Base-by-base conservation (phyloP, 2,797 vertebrate genomes). In the Pygocentrus nattereri region DNA sequence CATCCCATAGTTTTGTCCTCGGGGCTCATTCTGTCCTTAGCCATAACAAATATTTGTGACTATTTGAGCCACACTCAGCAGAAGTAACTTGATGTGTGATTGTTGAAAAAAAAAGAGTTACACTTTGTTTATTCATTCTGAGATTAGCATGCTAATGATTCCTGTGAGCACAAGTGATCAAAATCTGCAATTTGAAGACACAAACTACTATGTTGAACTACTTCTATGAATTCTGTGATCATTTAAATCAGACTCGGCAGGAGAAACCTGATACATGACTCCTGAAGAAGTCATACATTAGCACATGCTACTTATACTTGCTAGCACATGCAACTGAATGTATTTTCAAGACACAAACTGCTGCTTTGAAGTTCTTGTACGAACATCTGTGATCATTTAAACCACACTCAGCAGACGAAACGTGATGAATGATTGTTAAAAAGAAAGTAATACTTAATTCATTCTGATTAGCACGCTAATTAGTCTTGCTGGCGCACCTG, bases 41-140 rank as follows among this genome's bases (percentile, higher is more conserved):
- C 70, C 78, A 78, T 78, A 52, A 58, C 30, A 59, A 79, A 81
- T 80, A 76, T 71, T 44, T 71, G 30, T 58, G 56, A 70, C 67
- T 59, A 54, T 76, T 72, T 31, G 54, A 25, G 38, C 3, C 2
- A 23, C 3, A 59, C 23, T 56, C 25, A 23, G 21, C n/a, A 23
- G 30, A 65, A 58, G 8, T 34, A 74, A 74, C 34, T 19, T 19
- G 23, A 13, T 23, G 7, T 13, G 0, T 21, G 4, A n/a, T 41
- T 67, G 3, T 1, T 62, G 61, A 12, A 8, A 19, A 31, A 62
- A 27, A n/a, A n/a, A n/a, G 38, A n/a, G n/a, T n/a, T n/a, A n/a
- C n/a, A 10, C 44, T 2, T 10, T 44, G 44, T 44, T 44, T 12
- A 44, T 44, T 12, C 11, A 12, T 11, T n/a, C n/a, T n/a, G n/a